Percentiles rank a stretch among this genome's conserved stretches.
phyloP scores from a whole-genome alignment of 2,113 vertebrate species.

The Petrocephalus zakoni region DNA sequence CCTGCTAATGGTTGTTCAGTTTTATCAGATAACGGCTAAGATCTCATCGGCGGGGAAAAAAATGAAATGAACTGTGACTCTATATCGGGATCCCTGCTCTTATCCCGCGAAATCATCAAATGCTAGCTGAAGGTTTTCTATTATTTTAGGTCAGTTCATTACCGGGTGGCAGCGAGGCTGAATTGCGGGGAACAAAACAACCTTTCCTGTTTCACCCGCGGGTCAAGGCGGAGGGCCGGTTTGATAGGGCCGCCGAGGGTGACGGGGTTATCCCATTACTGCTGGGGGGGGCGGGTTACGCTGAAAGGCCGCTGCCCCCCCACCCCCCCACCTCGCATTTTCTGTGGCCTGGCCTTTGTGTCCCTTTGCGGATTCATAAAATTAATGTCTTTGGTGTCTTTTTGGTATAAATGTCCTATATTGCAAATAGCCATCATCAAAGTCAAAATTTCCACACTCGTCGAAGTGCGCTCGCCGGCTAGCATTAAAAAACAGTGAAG shows the following conservation, averaged over 20 bases:
- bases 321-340: slow-evolving; percentile 44
- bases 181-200: slow-evolving; percentile 74
- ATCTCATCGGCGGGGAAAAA: slow-evolving; percentile 82
- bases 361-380: slow-evolving; percentile 66
- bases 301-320: slow-evolving; percentile 64
- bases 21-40: slow-evolving; percentile 89
- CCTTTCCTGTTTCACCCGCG: slow-evolving; percentile 63
- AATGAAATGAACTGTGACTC: slow-evolving; percentile 89
- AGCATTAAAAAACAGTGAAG: no score
- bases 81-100: slow-evolving; percentile 72
- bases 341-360: slow-evolving; percentile 69
- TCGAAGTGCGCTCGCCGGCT: not conserved
- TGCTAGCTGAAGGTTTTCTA: slow-evolving; percentile 69
- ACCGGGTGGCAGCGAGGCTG: slow-evolving; percentile 62
- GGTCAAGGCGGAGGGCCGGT: slow-evolving; percentile 72
- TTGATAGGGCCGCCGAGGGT: slow-evolving; percentile 68
- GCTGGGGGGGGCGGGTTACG: slow-evolving; percentile 62
- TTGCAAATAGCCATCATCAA: not conserved
- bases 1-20: slow-evolving; percentile 83
- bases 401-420: slow-evolving; percentile 35
- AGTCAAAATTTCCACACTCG: not conserved
- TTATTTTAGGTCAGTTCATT: slow-evolving; percentile 83
- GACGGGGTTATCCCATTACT: slow-evolving; percentile 73
- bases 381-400: slow-evolving; percentile 59
- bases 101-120: slow-evolving; percentile 79